These are phyloP conservation scores for Dasyprocta punctata DNA, from an alignment of 2,113 vertebrate genomes.

Conservation along the genomic window DNA sequence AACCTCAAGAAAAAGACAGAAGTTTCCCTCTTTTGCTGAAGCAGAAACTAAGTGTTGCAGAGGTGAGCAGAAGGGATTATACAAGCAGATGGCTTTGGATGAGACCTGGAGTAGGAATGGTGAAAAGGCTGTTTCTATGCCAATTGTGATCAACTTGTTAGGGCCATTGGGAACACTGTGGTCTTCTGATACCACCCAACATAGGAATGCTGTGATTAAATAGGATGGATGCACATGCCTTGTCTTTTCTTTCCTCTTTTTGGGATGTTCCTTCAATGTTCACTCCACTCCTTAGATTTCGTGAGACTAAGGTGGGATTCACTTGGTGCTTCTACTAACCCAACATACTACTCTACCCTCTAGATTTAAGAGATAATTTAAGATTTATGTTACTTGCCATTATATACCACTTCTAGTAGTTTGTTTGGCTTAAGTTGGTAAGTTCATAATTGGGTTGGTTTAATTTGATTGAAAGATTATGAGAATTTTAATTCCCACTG, in stretches of 20 bases:
- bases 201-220: not conserved
- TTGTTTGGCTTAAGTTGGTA: not conserved
- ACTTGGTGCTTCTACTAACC: not conserved
- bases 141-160: not conserved
- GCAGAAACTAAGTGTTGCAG: not conserved
- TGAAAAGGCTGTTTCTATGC: not conserved
- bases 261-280: not conserved
- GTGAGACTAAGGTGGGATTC: not conserved
- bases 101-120: not conserved
- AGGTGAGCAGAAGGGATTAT: not conserved
- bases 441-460: not conserved
- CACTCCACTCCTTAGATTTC: not conserved
- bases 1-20: not conserved
- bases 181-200: not conserved
- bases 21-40: not conserved
- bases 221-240: not conserved
- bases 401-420: not conserved
- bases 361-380: not conserved
- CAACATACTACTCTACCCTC: not conserved
- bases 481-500: not conserved
- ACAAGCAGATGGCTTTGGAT: not conserved
- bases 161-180: not conserved
- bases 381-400: not conserved
- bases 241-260: constrained; percentile 30
- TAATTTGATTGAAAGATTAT: not conserved